Conservation (phyloP, 2,113 vertebrate species). For the Megaceryle maxima region DNA sequence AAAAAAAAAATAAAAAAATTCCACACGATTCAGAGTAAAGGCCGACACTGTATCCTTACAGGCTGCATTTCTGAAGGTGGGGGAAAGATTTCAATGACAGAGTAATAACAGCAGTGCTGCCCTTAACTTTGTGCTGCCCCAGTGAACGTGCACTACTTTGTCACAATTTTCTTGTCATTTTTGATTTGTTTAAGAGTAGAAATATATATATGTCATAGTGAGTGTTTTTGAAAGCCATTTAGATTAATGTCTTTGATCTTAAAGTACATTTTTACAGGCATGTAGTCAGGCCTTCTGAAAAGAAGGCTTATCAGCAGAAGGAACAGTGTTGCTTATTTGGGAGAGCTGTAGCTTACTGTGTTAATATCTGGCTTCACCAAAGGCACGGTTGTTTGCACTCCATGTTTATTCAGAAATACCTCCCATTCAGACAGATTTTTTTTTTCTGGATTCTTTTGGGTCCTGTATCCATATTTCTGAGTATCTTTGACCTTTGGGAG, state of each 20-base stretch:
- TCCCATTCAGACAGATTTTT: background rate
- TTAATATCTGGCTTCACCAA: background rate
- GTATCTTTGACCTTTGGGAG: slow-evolving; percentile 19
- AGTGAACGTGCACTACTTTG: background rate
- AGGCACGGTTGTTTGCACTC: background rate
- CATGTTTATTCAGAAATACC: background rate
- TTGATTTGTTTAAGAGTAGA: slow-evolving; percentile 5
- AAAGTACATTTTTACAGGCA: background rate
- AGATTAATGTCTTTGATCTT: slow-evolving; percentile 7
- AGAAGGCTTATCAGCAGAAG: slow-evolving; percentile 20
- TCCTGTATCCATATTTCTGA: background rate
- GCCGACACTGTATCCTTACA: slow-evolving; percentile 15
- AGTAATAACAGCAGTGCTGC: slow-evolving; percentile 46
- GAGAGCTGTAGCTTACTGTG: background rate
- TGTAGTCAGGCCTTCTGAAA: slow-evolving; percentile 38
- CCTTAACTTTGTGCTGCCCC: slow-evolving; percentile 58
- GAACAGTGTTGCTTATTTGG: slow-evolving; percentile 4
- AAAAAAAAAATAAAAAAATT: background rate
- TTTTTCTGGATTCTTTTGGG: background rate
- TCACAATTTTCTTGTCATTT: slow-evolving; percentile 27
- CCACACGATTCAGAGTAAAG: background rate
- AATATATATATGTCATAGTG: background rate
- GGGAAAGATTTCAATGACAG: slow-evolving; percentile 48
- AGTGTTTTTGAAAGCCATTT: slow-evolving; percentile 18
- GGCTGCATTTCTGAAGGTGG: slow-evolving; percentile 35